These are phyloP conservation scores for Oscheius myriophilus DNA, from an alignment of 2,888 invertebrate species.

Conservation along the genomic window DNA sequence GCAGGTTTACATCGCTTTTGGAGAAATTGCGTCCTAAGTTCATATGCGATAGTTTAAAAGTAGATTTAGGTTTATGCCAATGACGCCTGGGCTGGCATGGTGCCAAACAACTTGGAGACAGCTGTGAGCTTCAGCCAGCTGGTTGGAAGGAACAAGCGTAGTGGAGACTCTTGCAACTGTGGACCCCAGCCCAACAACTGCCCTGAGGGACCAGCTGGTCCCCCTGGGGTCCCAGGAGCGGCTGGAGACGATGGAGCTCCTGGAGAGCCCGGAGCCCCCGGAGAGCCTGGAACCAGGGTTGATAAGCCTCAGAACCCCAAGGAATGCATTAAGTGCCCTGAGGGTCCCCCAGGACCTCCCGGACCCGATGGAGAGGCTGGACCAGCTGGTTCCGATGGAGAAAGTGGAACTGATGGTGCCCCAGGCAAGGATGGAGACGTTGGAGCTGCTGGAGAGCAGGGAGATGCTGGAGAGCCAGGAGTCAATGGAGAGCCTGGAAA, in stretches of 20 bases:
- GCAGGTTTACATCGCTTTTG: too few relatives aligned
- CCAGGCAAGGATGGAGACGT: conserved; percentile 51
- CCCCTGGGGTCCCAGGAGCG: conserved; percentile 54
- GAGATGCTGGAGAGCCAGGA: conserved; percentile 55
- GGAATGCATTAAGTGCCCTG: conserved; percentile 60
- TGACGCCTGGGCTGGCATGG: conserved; percentile 54
- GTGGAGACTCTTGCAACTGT: conserved; percentile 50
- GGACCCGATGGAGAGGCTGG: conserved; percentile 55
- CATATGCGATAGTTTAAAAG: too few relatives aligned
- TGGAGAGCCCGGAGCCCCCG: conserved; percentile 48
- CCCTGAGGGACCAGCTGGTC: conserved; percentile 59
- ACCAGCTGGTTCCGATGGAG: conserved; percentile 53
- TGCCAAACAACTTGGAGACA: conserved; percentile 39
- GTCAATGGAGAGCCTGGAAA: conserved; percentile 45
- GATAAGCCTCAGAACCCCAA: conserved; percentile 35
- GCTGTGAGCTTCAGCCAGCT: conserved; percentile 24
- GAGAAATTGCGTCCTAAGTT: too few relatives aligned
- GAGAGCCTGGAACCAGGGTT: conserved; percentile 41
- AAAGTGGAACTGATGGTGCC: conserved; percentile 49
- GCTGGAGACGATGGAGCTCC: conserved; percentile 57
- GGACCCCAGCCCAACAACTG: conserved; percentile 54
- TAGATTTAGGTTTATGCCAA: conserved; percentile 33
- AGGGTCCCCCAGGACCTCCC: conserved; percentile 56
- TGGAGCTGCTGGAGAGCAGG: conserved; percentile 49
- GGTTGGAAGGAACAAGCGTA: conserved; percentile 57